Evolutionary conservation across 2,113 vertebrate species (phyloP).

Genomic region (Oryzias melastigma): DNA sequence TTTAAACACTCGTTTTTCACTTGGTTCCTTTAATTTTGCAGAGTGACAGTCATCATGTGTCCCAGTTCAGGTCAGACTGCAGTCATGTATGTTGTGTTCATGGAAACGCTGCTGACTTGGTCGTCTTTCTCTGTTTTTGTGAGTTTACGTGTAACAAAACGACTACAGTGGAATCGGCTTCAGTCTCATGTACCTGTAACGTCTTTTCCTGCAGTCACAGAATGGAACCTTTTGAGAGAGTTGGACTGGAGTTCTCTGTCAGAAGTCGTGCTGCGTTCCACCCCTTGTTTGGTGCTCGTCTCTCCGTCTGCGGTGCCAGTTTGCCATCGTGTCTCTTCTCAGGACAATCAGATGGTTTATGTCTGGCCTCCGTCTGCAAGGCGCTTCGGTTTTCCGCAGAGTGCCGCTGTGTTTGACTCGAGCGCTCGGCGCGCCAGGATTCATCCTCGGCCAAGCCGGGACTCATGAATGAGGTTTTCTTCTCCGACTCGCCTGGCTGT

Average conservation of each 20-base stretch:
- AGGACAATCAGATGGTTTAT: constrained; percentile 54
- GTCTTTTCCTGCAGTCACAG: no score
- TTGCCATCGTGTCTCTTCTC: constrained; percentile 45
- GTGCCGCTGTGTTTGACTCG: constrained; percentile 39
- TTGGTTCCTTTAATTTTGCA: no score
- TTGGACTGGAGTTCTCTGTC: neutral
- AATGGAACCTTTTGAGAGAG: no score
- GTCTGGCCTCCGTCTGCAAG: constrained; percentile 34
- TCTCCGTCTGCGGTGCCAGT: constrained; percentile 53
- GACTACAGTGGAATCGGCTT: no score
- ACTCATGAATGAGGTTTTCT: constrained; percentile 35
- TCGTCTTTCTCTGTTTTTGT: no score
- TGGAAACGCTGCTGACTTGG: no score
- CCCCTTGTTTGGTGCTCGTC: constrained; percentile 12
- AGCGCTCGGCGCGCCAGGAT: constrained; percentile 15
- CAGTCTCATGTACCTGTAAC: no score
- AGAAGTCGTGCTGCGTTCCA: constrained; percentile 31
- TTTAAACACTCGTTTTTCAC: no score
- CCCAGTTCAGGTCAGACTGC: no score
- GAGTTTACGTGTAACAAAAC: no score
- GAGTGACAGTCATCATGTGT: no score
- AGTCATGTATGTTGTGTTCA: no score
- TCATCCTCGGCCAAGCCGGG: constrained; percentile 31
- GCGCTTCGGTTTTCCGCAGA: constrained; percentile 39
- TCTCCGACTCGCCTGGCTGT: constrained; percentile 25